Percentiles rank a stretch among this genome's conserved stretches.
Evolutionary conservation across 2,888 invertebrate genomes (phyloP).

Genomic region (Glyphotaelius pellucidus): DNA sequence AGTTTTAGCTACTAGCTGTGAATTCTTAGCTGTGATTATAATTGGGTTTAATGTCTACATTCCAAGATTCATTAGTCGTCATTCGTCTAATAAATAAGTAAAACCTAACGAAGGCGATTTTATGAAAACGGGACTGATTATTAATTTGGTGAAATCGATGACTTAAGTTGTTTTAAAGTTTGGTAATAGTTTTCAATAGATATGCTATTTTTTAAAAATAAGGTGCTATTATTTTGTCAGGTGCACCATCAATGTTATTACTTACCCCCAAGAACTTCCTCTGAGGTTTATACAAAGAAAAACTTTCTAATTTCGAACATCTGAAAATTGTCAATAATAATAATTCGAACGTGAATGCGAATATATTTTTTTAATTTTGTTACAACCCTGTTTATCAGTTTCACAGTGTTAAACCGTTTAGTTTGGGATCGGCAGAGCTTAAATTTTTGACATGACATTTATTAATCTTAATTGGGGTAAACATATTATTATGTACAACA

Average conservation of each 20-base stretch:
- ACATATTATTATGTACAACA: too few relatives aligned
- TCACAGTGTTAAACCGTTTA: background rate
- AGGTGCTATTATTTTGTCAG: too few relatives aligned
- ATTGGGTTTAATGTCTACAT: background rate
- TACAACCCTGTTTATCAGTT: background rate
- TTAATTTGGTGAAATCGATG: too few relatives aligned
- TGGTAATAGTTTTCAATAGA: too few relatives aligned
- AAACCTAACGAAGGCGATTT: too few relatives aligned
- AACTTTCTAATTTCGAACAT: background rate
- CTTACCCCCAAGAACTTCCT: background rate
- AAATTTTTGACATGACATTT: background rate
- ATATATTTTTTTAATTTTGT: background rate
- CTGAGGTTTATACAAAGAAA: background rate
- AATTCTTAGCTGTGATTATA: background rate
- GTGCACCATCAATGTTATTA: too few relatives aligned
- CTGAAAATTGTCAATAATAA: background rate
- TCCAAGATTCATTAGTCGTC: background rate
- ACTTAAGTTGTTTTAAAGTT: too few relatives aligned
- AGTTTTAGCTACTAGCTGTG: background rate
- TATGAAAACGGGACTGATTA: too few relatives aligned
- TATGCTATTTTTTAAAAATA: too few relatives aligned
- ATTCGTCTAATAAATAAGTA: too few relatives aligned
- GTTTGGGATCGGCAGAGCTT: background rate
- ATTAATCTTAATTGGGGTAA: background rate
- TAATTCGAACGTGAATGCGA: background rate